Evolutionary conservation across 53 echinoderm and acorn worm species (phyloP).

Genomic region (Holothuria scabra): DNA sequence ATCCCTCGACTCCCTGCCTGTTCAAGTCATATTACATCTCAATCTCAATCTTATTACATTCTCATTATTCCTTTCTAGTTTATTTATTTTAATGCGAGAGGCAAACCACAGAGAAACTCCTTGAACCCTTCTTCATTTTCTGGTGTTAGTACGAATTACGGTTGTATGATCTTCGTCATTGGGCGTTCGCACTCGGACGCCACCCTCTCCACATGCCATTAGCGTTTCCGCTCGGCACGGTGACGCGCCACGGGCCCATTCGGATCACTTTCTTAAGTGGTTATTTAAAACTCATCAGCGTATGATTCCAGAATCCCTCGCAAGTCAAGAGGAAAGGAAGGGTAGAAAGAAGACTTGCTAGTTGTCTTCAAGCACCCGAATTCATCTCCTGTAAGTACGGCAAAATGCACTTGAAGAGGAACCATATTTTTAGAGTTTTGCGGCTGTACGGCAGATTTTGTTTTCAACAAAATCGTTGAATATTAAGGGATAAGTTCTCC

Average conservation of each 20-base stretch:
- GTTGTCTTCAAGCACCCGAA: slow-evolving; percentile 34
- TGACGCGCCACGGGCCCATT: slow-evolving; percentile 41
- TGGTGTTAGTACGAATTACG: slow-evolving; percentile 34
- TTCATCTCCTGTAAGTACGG: slow-evolving; percentile 50
- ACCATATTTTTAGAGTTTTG: slow-evolving; percentile 53
- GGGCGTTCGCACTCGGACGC: slow-evolving; percentile 32
- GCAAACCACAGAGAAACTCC: slow-evolving; percentile 39
- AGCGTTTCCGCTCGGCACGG: slow-evolving; percentile 36
- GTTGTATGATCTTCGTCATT: slow-evolving; percentile 28
- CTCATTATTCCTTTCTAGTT: slow-evolving; percentile 36
- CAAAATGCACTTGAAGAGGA: slow-evolving; percentile 51
- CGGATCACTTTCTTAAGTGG: slow-evolving; percentile 51
- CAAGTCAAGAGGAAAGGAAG: slow-evolving; percentile 21
- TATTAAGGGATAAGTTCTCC: slow-evolving; percentile 53
- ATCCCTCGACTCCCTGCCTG: too few relatives aligned
- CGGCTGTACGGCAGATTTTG: slow-evolving; percentile 49
- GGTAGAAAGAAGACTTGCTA: slow-evolving; percentile 33
- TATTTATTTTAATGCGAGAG: slow-evolving; percentile 42
- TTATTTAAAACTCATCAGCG: slow-evolving; percentile 49
- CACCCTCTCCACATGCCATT: slow-evolving; percentile 44
- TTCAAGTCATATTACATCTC: neutral
- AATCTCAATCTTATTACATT: slow-evolving; percentile 21
- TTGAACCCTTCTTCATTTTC: slow-evolving; percentile 40
- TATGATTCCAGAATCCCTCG: slow-evolving; percentile 25
- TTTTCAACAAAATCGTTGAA: slow-evolving; percentile 53